phyloP scores from a whole-genome alignment of 2,888 invertebrate genomes.

The Andrena praecox region DNA sequence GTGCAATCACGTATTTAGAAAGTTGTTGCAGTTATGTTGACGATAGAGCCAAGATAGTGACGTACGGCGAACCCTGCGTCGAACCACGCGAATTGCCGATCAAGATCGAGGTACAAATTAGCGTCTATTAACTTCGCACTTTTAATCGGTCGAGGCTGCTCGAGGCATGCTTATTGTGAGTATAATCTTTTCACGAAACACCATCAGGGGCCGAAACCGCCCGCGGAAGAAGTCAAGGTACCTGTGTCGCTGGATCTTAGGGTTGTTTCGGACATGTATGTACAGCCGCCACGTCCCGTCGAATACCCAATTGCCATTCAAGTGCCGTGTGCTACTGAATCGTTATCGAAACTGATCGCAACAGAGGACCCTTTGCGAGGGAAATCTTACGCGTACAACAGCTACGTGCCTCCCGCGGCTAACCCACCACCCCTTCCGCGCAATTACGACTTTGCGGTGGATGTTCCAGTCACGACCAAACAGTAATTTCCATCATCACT shows the following conservation, averaged over 20 bases:
- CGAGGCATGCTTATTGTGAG: not conserved
- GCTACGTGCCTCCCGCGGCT: conserved; percentile 33
- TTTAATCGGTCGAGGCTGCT: not conserved
- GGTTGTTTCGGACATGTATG: conserved; percentile 18
- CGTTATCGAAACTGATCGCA: not conserved
- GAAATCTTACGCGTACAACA: conserved; percentile 58
- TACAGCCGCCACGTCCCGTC: not conserved
- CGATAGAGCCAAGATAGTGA: conserved; percentile 61
- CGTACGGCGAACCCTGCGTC: conserved; percentile 68
- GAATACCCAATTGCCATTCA: conserved; percentile 52
- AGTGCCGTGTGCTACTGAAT: conserved; percentile 6
- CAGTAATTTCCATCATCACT: conserved; percentile 11
- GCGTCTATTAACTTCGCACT: not conserved
- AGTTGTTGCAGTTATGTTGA: not conserved
- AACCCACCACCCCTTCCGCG: not conserved
- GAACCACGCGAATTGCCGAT: conserved; percentile 53
- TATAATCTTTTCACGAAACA: not conserved
- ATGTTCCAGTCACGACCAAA: conserved; percentile 23
- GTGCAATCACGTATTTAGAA: not conserved
- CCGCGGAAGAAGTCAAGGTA: not conserved
- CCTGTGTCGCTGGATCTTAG: conserved; percentile 27
- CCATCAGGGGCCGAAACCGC: conserved; percentile 40
- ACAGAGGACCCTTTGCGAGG: conserved; percentile 41
- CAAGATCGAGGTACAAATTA: conserved; percentile 62
- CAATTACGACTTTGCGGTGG: conserved; percentile 42